phyloP scores from a whole-genome alignment of 2,797 vertebrate genomes.

The Lemur catta region DNA sequence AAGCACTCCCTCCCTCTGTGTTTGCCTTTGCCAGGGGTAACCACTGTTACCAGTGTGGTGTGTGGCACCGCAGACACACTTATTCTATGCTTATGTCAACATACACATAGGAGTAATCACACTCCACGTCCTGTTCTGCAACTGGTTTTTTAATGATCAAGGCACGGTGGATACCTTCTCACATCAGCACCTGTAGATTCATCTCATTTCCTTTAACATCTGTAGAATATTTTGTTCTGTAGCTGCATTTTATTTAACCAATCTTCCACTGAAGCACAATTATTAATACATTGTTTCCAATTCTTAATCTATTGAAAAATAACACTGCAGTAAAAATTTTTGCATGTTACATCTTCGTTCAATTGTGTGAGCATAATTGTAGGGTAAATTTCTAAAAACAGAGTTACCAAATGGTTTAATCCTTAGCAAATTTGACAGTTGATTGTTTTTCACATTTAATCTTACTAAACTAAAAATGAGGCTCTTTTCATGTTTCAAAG shows the following conservation, averaged over 20 bases:
- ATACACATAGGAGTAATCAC: fast-evolving
- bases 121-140: background rate
- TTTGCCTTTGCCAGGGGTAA: background rate
- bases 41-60: background rate
- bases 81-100: background rate
- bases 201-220: background rate
- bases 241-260: background rate
- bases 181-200: background rate
- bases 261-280: background rate
- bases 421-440: background rate
- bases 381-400: constrained; percentile 38
- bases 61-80: background rate
- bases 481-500: background rate
- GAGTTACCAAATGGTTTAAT: background rate
- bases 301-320: constrained; percentile 27
- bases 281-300: background rate
- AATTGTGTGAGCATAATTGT: constrained; percentile 38
- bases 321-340: background rate
- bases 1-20: background rate
- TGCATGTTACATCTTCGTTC: background rate
- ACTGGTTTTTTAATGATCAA: background rate
- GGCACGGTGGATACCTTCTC: background rate
- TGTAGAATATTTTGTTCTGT: background rate
- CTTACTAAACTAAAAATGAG: constrained; percentile 25
- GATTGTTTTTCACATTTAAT: background rate